Conservation (phyloP, 2,797 vertebrate species). For the Holocentrus rufus region DNA sequence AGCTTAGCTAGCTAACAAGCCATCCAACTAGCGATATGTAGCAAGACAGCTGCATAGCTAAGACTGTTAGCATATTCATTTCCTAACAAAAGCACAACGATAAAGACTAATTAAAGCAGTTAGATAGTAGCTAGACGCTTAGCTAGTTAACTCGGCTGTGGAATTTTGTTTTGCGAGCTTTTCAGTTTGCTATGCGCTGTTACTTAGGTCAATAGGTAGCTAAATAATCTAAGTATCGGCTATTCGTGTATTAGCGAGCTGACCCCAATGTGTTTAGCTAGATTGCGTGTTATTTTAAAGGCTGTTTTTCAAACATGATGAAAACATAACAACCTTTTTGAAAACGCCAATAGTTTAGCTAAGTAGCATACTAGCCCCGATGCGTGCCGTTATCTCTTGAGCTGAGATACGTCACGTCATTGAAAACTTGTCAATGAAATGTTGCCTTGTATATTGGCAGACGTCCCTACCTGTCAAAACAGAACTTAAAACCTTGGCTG, state of each 20-base stretch:
- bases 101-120: no score
- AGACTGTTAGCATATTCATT: neutral
- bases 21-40: slow-evolving; percentile 40
- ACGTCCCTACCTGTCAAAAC: no score
- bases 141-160: rapidly evolving
- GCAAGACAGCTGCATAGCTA: slow-evolving; percentile 23
- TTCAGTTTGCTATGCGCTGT: neutral
- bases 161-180: neutral
- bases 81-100: neutral
- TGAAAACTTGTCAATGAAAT: no score
- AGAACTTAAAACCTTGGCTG: no score
- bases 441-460: no score
- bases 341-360: no score
- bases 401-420: no score
- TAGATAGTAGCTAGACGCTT: rapidly evolving
- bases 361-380: no score
- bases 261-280: neutral
- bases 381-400: no score
- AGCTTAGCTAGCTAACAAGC: slow-evolving; percentile 61
- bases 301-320: neutral
- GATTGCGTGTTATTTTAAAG: neutral
- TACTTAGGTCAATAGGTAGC: slow-evolving; percentile 30
- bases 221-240: slow-evolving; percentile 48
- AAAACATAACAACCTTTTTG: neutral
- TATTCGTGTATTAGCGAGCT: neutral